A percentile compares a stretch with the other conserved stretches of the same genome.
Conservation (phyloP, 2,797 vertebrate species). For the Amazona ochrocephala region DNA sequence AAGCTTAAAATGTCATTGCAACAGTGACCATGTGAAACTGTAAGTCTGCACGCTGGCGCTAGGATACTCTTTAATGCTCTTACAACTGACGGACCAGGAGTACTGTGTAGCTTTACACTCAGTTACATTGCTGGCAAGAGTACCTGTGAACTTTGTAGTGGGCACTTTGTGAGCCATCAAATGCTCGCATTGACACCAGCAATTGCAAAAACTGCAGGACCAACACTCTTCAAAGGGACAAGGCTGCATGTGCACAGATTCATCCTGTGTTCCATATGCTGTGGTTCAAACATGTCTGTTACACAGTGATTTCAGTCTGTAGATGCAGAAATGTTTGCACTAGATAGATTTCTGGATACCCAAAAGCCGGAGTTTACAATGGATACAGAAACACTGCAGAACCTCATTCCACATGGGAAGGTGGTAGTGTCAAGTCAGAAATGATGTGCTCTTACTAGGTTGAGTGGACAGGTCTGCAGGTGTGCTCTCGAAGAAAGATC, state of each 20-base stretch:
- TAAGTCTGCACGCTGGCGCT: background rate
- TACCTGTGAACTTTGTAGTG: background rate
- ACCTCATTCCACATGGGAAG: rapidly evolving
- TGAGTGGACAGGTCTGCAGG: background rate
- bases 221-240: background rate
- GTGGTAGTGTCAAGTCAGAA: background rate
- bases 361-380: background rate
- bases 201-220: background rate
- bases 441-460: background rate
- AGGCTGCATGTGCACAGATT: background rate
- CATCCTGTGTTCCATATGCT: rapidly evolving
- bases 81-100: background rate
- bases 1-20: background rate
- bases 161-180: background rate
- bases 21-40: background rate
- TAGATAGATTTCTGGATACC: background rate
- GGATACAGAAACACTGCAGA: background rate
- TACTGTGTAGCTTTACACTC: background rate
- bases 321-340: background rate
- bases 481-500: background rate
- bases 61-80: background rate
- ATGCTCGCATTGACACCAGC: rapidly evolving
- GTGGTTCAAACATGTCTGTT: background rate
- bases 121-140: background rate
- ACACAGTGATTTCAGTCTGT: background rate